A percentile compares a stretch with the other conserved stretches of the same genome.
Conservation (phyloP, 2,888 invertebrate species). For the Ennomos erosarius region DNA sequence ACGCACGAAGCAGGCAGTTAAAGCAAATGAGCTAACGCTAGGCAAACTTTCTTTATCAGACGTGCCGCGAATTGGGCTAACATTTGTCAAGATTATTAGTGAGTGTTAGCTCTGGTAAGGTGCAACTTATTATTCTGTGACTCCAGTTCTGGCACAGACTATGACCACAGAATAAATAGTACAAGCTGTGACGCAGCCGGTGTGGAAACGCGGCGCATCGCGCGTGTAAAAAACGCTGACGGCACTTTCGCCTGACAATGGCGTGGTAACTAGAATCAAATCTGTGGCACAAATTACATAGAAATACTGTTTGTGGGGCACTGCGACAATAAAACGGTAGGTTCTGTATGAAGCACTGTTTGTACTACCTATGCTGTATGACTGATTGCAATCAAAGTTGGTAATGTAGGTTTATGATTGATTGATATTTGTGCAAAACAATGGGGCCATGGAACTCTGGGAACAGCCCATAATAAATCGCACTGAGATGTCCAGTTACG, state of each 20-base stretch:
- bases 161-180: not conserved
- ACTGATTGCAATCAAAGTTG: no score
- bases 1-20: conserved; percentile 16
- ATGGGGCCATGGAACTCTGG: no score
- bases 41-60: conserved; percentile 32
- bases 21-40: conserved; percentile 20
- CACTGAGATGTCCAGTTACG: no score
- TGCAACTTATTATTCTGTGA: no score
- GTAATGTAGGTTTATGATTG: not conserved
- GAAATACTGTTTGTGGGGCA: not conserved
- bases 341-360: not conserved
- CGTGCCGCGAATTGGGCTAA: conserved; percentile 29
- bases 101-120: not conserved
- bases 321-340: not conserved
- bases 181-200: not conserved
- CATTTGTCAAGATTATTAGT: conserved; percentile 20
- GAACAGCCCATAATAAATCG: no score
- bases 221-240: conserved; percentile 7
- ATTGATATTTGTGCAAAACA: not conserved
- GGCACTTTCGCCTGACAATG: conserved; percentile 35
- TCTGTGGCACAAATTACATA: not conserved
- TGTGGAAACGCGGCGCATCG: not conserved
- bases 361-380: not conserved
- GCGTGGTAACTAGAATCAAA: not conserved
- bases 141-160: not conserved